phyloP scores from a whole-genome alignment of 1,140 invertebrate species.

The Ptiloglossa arizonensis region DNA sequence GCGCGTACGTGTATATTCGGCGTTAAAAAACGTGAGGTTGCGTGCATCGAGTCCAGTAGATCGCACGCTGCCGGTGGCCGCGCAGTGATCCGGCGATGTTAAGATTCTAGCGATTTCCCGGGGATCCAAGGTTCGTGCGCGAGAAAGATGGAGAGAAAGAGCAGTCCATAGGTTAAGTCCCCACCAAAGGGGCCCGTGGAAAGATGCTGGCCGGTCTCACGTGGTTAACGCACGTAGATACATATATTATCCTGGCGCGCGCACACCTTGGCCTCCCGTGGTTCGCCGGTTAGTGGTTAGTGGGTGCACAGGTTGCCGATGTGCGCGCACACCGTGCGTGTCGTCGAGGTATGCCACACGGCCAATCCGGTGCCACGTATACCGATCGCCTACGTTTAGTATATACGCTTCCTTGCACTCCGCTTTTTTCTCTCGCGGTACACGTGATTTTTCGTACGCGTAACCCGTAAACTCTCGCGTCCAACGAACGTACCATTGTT shows the following conservation, averaged over 20 bases:
- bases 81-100: background rate
- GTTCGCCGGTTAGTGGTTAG: slow-evolving; percentile 70
- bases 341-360: slow-evolving; percentile 44
- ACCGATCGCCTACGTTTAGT: slow-evolving; percentile 61
- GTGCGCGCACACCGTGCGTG: slow-evolving; percentile 55
- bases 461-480: no score
- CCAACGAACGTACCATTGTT: no score
- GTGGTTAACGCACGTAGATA: slow-evolving; percentile 72
- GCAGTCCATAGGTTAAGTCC: slow-evolving; percentile 54
- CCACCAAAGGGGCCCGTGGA: slow-evolving; percentile 56
- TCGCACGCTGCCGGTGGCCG: background rate
- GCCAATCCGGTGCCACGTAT: slow-evolving; percentile 46
- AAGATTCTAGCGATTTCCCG: slow-evolving; percentile 32
- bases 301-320: slow-evolving; percentile 75
- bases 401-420: slow-evolving; percentile 43
- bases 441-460: background rate
- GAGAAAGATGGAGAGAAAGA: slow-evolving; percentile 41
- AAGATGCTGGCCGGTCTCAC: slow-evolving; percentile 72
- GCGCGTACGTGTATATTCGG: no score
- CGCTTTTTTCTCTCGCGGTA: background rate
- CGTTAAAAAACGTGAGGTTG: background rate
- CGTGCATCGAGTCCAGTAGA: background rate
- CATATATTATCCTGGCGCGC: slow-evolving; percentile 74
- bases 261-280: slow-evolving; percentile 71
- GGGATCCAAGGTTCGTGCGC: slow-evolving; percentile 19